These are phyloP conservation scores for Melanostoma scalare DNA, from an alignment of 2,888 invertebrate genomes.

Conservation along the genomic window DNA sequence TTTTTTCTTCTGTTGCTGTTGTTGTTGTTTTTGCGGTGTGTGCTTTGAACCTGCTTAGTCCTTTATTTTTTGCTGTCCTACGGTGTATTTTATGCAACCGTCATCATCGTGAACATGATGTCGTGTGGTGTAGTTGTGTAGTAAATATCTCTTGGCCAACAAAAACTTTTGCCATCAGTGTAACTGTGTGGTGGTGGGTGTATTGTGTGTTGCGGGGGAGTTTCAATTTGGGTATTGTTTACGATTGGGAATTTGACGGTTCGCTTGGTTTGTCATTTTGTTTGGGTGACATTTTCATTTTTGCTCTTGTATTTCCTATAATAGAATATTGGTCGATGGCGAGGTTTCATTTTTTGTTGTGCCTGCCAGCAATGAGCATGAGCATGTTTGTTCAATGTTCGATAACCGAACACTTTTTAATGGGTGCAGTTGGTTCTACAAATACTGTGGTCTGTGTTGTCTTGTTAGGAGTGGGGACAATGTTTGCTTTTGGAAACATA, in stretches of 20 bases:
- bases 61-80: conserved; percentile 38
- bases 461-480: too few species aligned
- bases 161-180: conserved; percentile 12
- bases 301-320: conserved; percentile 13
- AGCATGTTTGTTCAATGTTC: conserved; percentile 64
- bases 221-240: conserved; percentile 69
- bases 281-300: conserved; percentile 66
- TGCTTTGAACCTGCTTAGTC: conserved; percentile 40
- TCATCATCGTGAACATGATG: conserved; percentile 66
- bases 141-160: conserved; percentile 58
- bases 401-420: conserved; percentile 56
- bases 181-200: conserved; percentile 7
- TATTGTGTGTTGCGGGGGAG: conserved; percentile 34
- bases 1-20: conserved; percentile 10
- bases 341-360: conserved; percentile 5
- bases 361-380: not conserved
- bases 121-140: conserved; percentile 30
- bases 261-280: conserved; percentile 58
- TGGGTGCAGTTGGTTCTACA: conserved; percentile 51
- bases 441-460: not conserved
- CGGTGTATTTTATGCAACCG: conserved; percentile 65
- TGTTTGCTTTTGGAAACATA: too few species aligned
- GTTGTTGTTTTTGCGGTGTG: conserved; percentile 24
- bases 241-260: conserved; percentile 58
- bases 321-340: conserved; percentile 29